Conservation (phyloP, 23 tunicate species). For the Pegea sp. region DNA sequence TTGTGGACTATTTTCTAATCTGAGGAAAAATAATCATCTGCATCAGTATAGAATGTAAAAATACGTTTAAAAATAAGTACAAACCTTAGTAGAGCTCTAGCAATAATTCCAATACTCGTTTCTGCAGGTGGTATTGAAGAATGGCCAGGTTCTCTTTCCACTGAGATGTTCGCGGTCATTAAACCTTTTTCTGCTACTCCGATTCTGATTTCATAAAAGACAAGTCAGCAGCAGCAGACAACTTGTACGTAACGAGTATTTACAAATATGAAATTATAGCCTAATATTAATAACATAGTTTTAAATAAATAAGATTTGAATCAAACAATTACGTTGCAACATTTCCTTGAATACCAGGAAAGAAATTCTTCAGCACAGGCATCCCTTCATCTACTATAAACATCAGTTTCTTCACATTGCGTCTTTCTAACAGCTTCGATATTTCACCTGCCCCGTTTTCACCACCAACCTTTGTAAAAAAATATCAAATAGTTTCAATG, state of each 20-base stretch:
- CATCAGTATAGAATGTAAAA: not conserved
- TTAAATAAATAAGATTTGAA: not conserved
- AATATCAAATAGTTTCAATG: not conserved
- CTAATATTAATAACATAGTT: not conserved
- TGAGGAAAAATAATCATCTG: not conserved
- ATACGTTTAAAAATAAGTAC: not conserved
- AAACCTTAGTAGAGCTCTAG: constrained; percentile 31
- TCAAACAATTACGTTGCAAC: constrained; percentile 16
- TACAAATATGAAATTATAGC: not conserved
- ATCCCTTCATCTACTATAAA: constrained; percentile 68
- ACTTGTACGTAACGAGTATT: not conserved
- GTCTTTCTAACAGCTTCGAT: constrained; percentile 16
- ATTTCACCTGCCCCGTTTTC: constrained; percentile 40
- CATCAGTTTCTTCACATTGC: constrained; percentile 27
- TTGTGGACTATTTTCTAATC: constrained; percentile 26
- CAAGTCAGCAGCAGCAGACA: not conserved
- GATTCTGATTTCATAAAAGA: constrained; percentile 9
- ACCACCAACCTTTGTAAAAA: constrained; percentile 43
- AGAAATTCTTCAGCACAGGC: constrained; percentile 9
- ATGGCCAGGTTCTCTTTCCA: constrained; percentile 52
- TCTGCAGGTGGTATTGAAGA: constrained; percentile 46
- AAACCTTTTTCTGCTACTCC: constrained; percentile 75
- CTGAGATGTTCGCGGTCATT: constrained; percentile 17
- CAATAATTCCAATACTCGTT: constrained; percentile 37
- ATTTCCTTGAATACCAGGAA: constrained; percentile 24